phyloP scores from a whole-genome alignment of 2,888 invertebrate species.

The Drosophila ezoana region DNA sequence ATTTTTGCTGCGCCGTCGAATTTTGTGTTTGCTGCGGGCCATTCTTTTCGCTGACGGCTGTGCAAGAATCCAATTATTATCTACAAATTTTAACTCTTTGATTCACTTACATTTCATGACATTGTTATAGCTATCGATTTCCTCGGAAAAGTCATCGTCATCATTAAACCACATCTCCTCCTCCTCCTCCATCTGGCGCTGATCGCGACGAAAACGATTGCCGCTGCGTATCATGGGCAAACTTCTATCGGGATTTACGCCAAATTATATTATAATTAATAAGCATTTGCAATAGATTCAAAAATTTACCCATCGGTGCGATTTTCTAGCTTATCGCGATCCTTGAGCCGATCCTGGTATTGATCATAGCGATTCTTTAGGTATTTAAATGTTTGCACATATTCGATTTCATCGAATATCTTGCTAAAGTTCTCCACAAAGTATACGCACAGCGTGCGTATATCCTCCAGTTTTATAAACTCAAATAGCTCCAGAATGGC shows the following conservation, averaged over 20 bases:
- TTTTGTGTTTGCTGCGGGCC: conserved; percentile 83
- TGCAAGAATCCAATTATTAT: background rate
- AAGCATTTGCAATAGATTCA: background rate
- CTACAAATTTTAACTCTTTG: no score
- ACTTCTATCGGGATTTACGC: conserved; percentile 56
- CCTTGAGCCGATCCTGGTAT: conserved; percentile 95
- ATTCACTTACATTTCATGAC: conserved; percentile 84
- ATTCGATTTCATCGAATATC: conserved; percentile 96
- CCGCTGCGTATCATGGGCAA: conserved; percentile 89
- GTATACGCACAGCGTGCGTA: conserved; percentile 95
- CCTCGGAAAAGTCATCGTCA: conserved; percentile 96
- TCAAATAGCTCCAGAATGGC: conserved; percentile 99
- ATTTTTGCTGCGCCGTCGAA: conserved; percentile 66
- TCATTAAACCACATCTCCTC: conserved; percentile 99
- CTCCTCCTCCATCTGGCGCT: conserved; percentile 97
- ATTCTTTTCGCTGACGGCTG: conserved; percentile 83
- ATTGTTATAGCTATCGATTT: conserved; percentile 85
- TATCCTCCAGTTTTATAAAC: conserved; percentile 97
- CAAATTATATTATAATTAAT: conserved; percentile 1
- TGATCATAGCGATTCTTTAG: conserved; percentile 95
- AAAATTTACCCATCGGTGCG: conserved; percentile 87
- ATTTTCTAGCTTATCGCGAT: conserved; percentile 89
- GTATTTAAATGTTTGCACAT: conserved; percentile 99
- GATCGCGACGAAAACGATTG: conserved; percentile 94
- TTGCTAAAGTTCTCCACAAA: conserved; percentile 98